Base-by-base conservation (phyloP, 2,888 invertebrate species). In the Ophioninae sp. region DNA sequence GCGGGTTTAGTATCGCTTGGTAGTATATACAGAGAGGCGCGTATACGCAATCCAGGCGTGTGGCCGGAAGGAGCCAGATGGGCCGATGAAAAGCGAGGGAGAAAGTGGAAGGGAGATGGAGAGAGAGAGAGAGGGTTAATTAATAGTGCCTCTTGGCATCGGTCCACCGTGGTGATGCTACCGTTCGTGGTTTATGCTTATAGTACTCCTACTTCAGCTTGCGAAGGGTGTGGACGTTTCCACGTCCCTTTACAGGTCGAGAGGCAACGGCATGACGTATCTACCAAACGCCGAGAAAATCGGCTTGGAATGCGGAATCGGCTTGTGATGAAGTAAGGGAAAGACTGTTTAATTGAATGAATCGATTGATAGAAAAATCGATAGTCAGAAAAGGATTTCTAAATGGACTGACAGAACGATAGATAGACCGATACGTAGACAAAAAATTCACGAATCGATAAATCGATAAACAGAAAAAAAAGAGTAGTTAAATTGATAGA, bases 71-170 rank as follows among this genome's bases (percentile, higher is more conserved):
- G 77, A 86, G 73, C 85, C 85, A 85, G 85, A 86, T 86, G 86
- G 80, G 69, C 79, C 68, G 79, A n/a, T 30, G 75, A 23, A 62
- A 41, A 56, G 57, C 6, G 39, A 67, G 65, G 5, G 65, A 67
- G 65, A 67, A 41, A 41, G 65, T 41, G 65, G 41, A 23, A 50
- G 67, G 30, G 64, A 39, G 21, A 23, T 23, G 2, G 30, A 64
- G 64, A 8, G 64, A 64, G 62, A 62, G 62, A 61, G 72, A 61
- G 61, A 10, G 30, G 88, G 88, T 90, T 89, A 90, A 91, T 91
- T 90, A 89, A 90, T 90, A 86, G 88, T 86, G 88, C 88, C 86
- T 87, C 89, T 89, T 90, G 90, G 90, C 90, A 90, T 87, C 73
- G 86, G 87, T 89, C 89, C 89, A 90, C 88, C 72, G 76, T 84